These are phyloP conservation scores for Heliconius nattereri DNA, from an alignment of 1,140 invertebrate species.

Conservation along the genomic window DNA sequence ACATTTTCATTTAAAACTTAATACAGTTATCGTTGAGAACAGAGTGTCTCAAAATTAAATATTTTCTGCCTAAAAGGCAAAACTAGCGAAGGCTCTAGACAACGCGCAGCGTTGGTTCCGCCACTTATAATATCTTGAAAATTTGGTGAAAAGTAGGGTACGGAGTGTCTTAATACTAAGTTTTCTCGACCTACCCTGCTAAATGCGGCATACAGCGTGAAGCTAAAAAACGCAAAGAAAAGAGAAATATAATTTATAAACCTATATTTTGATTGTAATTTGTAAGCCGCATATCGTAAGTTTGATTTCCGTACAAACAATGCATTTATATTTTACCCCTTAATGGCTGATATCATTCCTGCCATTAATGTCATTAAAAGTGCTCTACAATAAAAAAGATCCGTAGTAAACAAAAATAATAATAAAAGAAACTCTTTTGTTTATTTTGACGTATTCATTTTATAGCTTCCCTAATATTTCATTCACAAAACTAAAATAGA, in stretches of 20 bases:
- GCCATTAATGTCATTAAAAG: conserved; percentile 1
- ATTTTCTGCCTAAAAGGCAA: too few relatives aligned
- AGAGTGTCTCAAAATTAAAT: too few relatives aligned
- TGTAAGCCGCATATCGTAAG: background rate
- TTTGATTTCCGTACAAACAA: background rate
- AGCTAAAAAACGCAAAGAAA: too few relatives aligned
- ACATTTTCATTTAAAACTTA: too few relatives aligned
- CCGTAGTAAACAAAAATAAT: background rate
- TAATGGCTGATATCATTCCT: background rate
- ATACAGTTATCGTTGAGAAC: too few relatives aligned
- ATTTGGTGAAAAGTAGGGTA: too few relatives aligned
- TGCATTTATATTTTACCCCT: background rate
- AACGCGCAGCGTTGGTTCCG: too few relatives aligned
- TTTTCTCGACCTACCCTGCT: too few relatives aligned
- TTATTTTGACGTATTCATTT: conserved; percentile 4
- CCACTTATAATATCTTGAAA: too few relatives aligned
- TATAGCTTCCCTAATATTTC: conserved; percentile 1
- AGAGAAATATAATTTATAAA: background rate
- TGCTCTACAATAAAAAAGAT: background rate
- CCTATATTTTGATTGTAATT: background rate
- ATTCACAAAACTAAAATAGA: conserved; percentile 5
- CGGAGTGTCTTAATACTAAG: background rate
- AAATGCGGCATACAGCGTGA: too few relatives aligned
- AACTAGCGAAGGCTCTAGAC: too few relatives aligned
- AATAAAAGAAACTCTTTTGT: background rate